Base-by-base conservation (phyloP, 2,888 invertebrate species). In the Pristionchus japonicus region DNA sequence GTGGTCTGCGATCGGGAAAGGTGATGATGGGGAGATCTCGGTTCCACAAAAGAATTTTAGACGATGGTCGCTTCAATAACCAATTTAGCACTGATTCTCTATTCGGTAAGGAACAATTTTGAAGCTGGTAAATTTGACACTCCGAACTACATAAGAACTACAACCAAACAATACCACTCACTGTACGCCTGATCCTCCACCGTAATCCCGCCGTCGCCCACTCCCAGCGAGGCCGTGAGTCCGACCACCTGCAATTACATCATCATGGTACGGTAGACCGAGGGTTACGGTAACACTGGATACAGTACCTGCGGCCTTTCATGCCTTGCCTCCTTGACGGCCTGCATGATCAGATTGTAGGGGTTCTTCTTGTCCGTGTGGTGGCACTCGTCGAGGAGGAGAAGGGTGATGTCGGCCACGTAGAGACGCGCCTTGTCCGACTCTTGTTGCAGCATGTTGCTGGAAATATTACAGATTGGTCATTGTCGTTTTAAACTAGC, bases 321-420 rank as follows among this genome's bases (percentile, higher is more conserved):
- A 34, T 87, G 31, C 31, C 15, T 40, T 9, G 34, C 77, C n/a
- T 52, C 37, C 31, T 87, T 34, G 6, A 77, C 49, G 4, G n/a
- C 6, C 34, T 87, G 87, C 87, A 87, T 87, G 57, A 87, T 87
- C n/a, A 87, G 31, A 77, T 87, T 87, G 77, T 87, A 87, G 15
- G 87, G 87, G 23, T 87, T 87, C n/a, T 77, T 74, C 87, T 87
- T 87, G 52, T 77, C 87, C 3, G 87, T 87, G 23, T 87, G 87
- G 77, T 87, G 87, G 20, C 87, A 87, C 74, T 87, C 87, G 23
- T 87, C 87, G n/a, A 87, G 61, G 4, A 87, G 74, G 11, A 87
- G 87, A 1, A 87, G 87, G 31, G 87, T n/a, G 37, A 87, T 34
- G 20, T 87, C 87, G 1, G 52, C 34, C 7, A 77, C 40, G 27